phyloP scores from a whole-genome alignment of 2,113 vertebrate genomes.

The Oophaga pumilio region DNA sequence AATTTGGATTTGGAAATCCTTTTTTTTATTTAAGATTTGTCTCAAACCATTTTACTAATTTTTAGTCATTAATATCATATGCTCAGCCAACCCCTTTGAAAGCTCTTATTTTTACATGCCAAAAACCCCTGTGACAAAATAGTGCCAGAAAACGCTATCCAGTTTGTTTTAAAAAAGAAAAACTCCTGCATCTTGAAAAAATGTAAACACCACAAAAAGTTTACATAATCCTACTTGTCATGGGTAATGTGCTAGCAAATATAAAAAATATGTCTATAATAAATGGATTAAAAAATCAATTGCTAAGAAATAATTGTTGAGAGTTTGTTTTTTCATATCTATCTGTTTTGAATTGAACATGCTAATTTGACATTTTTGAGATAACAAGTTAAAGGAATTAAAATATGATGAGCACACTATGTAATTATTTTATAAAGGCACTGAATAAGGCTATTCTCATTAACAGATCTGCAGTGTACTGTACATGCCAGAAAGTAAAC shows the following conservation, averaged over 20 bases:
- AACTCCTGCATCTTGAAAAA: too few relatives aligned
- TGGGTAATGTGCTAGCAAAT: neutral
- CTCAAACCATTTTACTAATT: too few relatives aligned
- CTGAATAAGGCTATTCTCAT: neutral
- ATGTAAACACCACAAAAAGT: too few relatives aligned
- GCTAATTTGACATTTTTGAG: neutral
- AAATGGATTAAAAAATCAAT: neutral
- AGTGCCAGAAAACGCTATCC: too few relatives aligned
- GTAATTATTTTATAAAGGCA: neutral
- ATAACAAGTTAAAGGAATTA: conserved; percentile 11
- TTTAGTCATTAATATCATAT: too few relatives aligned
- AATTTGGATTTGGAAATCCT: too few relatives aligned
- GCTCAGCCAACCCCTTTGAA: too few relatives aligned
- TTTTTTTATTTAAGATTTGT: too few relatives aligned
- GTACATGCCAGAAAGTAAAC: conserved; percentile 8
- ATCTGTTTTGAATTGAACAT: neutral
- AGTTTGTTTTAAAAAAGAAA: too few relatives aligned
- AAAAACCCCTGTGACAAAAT: too few relatives aligned
- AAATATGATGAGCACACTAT: neutral
- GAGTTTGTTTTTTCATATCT: neutral
- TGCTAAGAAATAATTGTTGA: neutral
- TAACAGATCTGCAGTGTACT: conserved; percentile 2
- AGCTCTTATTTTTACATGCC: too few relatives aligned
- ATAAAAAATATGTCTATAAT: neutral
- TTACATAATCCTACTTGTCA: neutral